These are phyloP conservation scores for Catharus minimus DNA, from an alignment of 2,113 vertebrate genomes.

Conservation along the genomic window DNA sequence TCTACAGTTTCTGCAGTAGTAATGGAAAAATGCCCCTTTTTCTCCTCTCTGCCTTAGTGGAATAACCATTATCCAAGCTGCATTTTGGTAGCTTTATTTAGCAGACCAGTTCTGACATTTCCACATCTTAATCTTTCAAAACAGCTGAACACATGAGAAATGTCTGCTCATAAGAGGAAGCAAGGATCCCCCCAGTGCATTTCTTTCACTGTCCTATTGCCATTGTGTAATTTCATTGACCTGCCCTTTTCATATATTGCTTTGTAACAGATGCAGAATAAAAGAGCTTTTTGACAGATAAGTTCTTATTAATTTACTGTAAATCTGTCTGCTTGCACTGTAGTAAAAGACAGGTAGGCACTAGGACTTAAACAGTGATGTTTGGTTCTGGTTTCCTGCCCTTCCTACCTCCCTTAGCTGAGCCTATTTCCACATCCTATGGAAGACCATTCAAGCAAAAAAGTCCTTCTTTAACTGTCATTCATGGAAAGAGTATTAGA, in stretches of 20 bases:
- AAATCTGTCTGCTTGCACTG: not conserved
- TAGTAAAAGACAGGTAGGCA: conserved; percentile 12
- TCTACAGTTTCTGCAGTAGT: not conserved
- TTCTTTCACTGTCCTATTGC: not conserved
- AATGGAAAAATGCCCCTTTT: not conserved
- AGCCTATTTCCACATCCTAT: not conserved
- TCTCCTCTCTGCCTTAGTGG: not conserved
- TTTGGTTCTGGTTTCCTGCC: not conserved
- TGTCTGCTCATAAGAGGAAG: not conserved
- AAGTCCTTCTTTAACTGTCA: conserved; percentile 60
- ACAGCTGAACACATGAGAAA: conserved; percentile 15
- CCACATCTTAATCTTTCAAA: not conserved
- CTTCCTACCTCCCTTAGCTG: not conserved
- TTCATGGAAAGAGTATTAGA: conserved; percentile 61
- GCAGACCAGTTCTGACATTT: not conserved
- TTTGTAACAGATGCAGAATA: not conserved
- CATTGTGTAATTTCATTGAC: not conserved
- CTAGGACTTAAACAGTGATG: not conserved
- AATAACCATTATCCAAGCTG: not conserved
- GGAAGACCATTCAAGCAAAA: conserved; percentile 56
- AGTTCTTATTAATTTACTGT: conserved; percentile 12
- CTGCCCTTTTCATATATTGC: not conserved
- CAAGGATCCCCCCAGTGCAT: not conserved
- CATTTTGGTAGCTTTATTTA: not conserved
- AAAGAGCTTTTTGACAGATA: conserved; percentile 15